phyloP scores from a whole-genome alignment of 2,797 vertebrate genomes.

The Neopelma chrysocephalum region DNA sequence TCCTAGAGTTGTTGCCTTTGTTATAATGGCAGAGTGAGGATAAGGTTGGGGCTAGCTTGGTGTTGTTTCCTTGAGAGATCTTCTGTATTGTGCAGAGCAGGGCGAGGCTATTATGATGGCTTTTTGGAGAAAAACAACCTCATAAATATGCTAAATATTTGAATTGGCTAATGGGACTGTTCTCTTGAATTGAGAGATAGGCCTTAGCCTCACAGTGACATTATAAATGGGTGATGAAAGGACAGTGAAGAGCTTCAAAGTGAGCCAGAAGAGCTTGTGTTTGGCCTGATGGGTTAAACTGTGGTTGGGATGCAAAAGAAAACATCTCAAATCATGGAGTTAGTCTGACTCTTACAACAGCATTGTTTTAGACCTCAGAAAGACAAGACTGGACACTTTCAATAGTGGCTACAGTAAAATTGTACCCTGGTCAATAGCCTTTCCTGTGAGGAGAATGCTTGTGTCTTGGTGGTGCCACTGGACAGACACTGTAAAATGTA shows the following conservation, averaged over 20 bases:
- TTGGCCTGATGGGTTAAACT: background rate
- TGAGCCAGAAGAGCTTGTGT: background rate
- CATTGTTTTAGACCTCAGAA: background rate
- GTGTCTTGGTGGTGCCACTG: background rate
- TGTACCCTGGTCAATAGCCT: background rate
- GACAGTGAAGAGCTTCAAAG: background rate
- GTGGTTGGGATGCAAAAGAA: background rate
- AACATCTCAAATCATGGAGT: background rate
- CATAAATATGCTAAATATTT: background rate
- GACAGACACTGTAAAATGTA: background rate
- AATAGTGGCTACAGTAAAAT: background rate
- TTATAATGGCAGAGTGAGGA: rapidly evolving
- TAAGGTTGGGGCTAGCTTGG: background rate
- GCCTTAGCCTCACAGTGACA: background rate
- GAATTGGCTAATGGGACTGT: background rate
- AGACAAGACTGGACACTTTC: background rate
- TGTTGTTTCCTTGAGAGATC: background rate
- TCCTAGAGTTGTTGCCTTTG: background rate
- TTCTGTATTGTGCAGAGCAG: background rate
- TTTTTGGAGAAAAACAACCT: background rate
- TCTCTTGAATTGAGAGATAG: background rate
- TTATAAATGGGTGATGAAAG: background rate
- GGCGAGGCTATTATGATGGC: background rate
- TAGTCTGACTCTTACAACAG: background rate
- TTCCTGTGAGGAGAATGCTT: background rate